Conservation (phyloP, 2,797 vertebrate genomes). For the Syncerus caffer region DNA sequence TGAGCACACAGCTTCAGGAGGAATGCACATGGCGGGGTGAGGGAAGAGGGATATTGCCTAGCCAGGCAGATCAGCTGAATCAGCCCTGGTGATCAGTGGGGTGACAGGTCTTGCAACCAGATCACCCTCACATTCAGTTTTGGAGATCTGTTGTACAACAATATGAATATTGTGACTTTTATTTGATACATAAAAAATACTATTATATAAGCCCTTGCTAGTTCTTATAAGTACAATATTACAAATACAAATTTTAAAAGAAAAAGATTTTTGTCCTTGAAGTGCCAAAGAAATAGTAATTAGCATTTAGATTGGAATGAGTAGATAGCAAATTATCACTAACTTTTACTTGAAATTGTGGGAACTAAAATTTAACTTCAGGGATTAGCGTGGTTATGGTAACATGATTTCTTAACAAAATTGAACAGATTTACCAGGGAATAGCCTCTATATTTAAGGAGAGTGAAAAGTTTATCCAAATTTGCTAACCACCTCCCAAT, state of each 20-base stretch:
- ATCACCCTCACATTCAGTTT: background rate
- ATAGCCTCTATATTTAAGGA: background rate
- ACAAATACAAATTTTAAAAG: background rate
- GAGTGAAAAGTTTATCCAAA: background rate
- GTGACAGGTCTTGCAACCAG: background rate
- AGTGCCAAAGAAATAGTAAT: background rate
- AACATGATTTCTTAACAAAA: background rate
- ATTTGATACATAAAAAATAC: background rate
- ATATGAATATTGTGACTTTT: background rate
- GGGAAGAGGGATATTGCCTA: background rate
- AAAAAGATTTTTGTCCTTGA: background rate
- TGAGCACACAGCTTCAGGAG: background rate
- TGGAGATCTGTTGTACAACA: background rate
- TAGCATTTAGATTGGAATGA: conserved; percentile 17
- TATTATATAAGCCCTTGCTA: conserved; percentile 38
- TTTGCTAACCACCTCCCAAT: background rate
- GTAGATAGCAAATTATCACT: background rate
- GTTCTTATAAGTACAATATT: background rate
- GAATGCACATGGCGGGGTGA: background rate
- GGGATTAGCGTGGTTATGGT: background rate
- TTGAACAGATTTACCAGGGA: background rate
- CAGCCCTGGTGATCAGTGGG: background rate
- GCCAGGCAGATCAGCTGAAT: background rate
- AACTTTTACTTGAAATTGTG: conserved; percentile 8
- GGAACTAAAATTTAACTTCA: background rate